These are phyloP conservation scores for Hypomecis atomaria DNA, from an alignment of 2,888 invertebrate genomes.

Conservation along the genomic window DNA sequence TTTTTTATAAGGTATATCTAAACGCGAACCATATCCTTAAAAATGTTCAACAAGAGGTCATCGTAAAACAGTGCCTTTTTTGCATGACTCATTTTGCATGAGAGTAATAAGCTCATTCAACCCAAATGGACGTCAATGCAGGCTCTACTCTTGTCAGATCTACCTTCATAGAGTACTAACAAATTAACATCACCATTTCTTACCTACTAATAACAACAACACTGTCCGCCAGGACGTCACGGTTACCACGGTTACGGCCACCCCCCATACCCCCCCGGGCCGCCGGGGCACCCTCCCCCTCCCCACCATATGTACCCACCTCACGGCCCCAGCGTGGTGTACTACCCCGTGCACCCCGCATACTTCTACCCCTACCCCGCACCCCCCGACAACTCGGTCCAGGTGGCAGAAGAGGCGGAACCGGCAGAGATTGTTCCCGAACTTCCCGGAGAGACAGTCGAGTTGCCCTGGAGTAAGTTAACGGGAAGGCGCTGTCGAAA, in stretches of 20 bases:
- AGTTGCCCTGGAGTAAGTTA: constrained; percentile 81
- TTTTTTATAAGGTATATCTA: too few species aligned
- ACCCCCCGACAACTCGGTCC: constrained; percentile 54
- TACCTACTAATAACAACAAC: constrained; percentile 33
- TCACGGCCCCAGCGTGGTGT: constrained; percentile 61
- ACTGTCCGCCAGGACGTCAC: constrained; percentile 64
- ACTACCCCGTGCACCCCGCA: constrained; percentile 75
- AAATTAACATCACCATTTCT: not conserved
- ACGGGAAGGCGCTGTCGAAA: constrained; percentile 54
- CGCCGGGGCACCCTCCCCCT: constrained; percentile 48
- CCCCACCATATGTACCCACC: constrained; percentile 61
- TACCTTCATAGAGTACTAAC: not conserved
- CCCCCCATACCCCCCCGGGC: constrained; percentile 57
- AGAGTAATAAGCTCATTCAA: too few species aligned
- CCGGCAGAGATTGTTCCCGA: constrained; percentile 65
- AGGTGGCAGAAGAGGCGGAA: constrained; percentile 61
- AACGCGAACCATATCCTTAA: too few species aligned
- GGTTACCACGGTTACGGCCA: constrained; percentile 73
- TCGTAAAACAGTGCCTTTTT: too few species aligned
- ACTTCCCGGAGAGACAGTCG: constrained; percentile 79
- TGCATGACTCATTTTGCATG: too few species aligned
- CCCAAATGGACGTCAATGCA: not conserved
- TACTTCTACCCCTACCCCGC: constrained; percentile 75
- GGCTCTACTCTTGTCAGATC: not conserved
- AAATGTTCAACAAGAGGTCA: too few species aligned